A percentile compares a stretch with the other conserved stretches of the same genome.
Evolutionary conservation across 2,888 invertebrate species (phyloP).

Genomic region (Leptogaster cylindrica): DNA sequence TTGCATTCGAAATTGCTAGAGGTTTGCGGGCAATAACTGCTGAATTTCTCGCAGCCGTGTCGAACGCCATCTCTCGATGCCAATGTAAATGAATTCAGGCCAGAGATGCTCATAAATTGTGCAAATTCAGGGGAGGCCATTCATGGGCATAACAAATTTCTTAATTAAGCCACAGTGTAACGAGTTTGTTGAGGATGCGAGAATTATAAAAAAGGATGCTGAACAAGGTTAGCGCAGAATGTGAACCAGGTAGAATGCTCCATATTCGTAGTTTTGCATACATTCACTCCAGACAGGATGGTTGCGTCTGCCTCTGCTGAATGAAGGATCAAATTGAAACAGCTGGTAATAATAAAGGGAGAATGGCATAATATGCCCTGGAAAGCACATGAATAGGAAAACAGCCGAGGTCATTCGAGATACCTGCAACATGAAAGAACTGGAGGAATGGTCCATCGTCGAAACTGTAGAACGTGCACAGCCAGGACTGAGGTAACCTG

Average conservation of each 20-base stretch:
- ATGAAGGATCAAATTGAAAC: slow-evolving; percentile 16
- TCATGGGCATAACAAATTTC: background rate
- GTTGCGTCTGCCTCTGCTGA: slow-evolving; percentile 2
- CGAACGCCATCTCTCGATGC: too few species aligned
- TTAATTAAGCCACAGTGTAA: slow-evolving; percentile 22
- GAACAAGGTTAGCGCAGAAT: background rate
- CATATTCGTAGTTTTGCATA: slow-evolving; percentile 19
- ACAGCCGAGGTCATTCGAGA: slow-evolving; percentile 12
- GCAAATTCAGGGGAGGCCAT: background rate
- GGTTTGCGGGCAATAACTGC: too few species aligned
- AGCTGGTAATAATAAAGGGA: slow-evolving; percentile 16
- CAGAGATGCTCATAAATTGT: too few species aligned
- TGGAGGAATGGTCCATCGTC: background rate
- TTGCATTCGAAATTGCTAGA: too few species aligned
- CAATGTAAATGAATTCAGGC: too few species aligned
- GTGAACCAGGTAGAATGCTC: slow-evolving; percentile 11
- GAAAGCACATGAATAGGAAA: slow-evolving; percentile 20
- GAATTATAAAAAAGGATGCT: slow-evolving; percentile 10
- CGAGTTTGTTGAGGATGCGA: background rate
- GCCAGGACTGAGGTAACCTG: slow-evolving; percentile 8
- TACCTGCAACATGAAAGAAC: background rate
- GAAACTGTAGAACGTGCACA: background rate
- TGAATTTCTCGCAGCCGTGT: too few species aligned
- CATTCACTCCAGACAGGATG: background rate
- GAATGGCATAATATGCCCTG: background rate